Base-by-base conservation (phyloP, 1,140 invertebrate species). In the Drosophila novamexicana region DNA sequence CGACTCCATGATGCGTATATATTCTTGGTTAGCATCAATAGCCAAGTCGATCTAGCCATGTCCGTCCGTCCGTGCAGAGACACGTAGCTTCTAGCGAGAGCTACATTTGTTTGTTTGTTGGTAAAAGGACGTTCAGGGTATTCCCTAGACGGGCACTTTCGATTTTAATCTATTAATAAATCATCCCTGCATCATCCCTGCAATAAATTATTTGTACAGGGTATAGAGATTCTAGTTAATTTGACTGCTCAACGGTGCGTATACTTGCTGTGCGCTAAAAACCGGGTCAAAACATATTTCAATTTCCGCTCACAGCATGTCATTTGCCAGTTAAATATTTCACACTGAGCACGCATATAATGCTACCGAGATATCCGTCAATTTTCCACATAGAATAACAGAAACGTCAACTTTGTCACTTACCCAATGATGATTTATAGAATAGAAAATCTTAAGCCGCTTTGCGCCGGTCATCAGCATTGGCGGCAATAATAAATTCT, bases 231-330 rank as follows among this genome's bases (percentile, higher is more conserved):
- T 10, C 6, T 36, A 45, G 29, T 22, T 49, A 18, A 45, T 62
- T 47, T 18, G 36, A 9, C 34, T 29, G 44, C 10, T 12, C 53
- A 64, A 53, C 53, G 40, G 32, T 39, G 54, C 53, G 69, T 66
- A 58, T 66, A 22, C 62, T 39, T 72, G 52, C 14, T 65, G 54
- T 39, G 44, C 16, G 34, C 22, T 29, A 37, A 45, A 47, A 36
- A 47, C 32, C 34, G 54, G 18, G 44, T 8, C 44, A 64, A 56
- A 64, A 14, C 53, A 50, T 56, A 71, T 73, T 77, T 68, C 64
- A 85, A 85, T 85, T 85, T 86, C 82, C 82, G 82, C 71, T 62
- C 61, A 29, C 78, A 85, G 77, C 66, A 64, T 59, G 77, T 67
- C 65, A 70, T 69, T 54, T 64, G 47, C n/a, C 66, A 42, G 57